Conservation (phyloP, 1,140 invertebrate genomes). For the Aphidius ervi region DNA sequence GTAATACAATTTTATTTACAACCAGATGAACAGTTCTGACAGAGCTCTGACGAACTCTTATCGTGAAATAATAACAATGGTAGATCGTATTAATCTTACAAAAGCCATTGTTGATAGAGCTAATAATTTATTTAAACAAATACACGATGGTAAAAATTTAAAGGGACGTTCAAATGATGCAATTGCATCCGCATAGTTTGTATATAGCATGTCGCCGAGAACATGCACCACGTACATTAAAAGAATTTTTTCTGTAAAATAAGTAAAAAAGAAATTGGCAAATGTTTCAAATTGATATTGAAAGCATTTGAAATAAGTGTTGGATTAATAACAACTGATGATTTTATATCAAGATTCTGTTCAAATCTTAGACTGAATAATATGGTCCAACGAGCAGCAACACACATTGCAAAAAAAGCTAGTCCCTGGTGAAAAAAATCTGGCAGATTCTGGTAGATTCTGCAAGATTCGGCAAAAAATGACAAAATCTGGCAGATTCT, state of each 20-base stretch:
- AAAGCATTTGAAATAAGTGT: conserved; percentile 93
- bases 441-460: conserved; percentile 99
- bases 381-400: conserved; percentile 92
- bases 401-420: conserved; percentile 93
- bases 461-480: conserved; percentile 98
- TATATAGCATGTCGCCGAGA: conserved; percentile 99
- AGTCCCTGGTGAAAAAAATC: conserved; percentile 97
- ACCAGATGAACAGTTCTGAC: conserved; percentile 84
- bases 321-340: conserved; percentile 95
- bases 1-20: conserved; percentile 17
- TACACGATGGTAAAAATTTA: conserved; percentile 93
- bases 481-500: too few species aligned
- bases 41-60: conserved; percentile 93
- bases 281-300: conserved; percentile 89
- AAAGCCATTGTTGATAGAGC: conserved; percentile 87
- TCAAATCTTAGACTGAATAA: conserved; percentile 82
- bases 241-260: conserved; percentile 60
- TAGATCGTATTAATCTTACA: conserved; percentile 93
- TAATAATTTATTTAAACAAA: conserved; percentile 99
- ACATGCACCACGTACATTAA: conserved; percentile 97
- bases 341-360: conserved; percentile 96
- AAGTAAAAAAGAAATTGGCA: conserved; percentile 29
- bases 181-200: conserved; percentile 95
- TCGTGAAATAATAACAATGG: conserved; percentile 95
- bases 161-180: conserved; percentile 92